A percentile compares a stretch with the other conserved stretches of the same genome.
phyloP scores from a whole-genome alignment of 2,797 vertebrate genomes.

The Coendou prehensilis region DNA sequence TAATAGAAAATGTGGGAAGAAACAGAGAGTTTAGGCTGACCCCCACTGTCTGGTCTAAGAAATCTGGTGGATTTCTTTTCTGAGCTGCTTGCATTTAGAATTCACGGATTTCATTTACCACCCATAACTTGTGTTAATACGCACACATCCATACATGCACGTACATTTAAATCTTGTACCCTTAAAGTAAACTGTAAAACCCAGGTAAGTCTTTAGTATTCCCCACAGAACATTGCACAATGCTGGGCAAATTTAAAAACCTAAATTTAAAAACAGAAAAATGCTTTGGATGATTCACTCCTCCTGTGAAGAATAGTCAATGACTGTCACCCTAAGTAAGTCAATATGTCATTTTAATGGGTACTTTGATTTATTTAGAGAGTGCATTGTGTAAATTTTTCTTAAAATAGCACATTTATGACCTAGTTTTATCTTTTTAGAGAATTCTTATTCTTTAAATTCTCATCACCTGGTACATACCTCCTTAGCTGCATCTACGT shows the following conservation, averaged over 20 bases:
- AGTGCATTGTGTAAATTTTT: neutral
- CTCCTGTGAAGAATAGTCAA: neutral
- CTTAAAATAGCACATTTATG: neutral
- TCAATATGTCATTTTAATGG: neutral
- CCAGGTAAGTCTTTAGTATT: neutral
- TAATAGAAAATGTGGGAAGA: neutral
- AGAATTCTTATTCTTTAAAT: slow-evolving; percentile 35
- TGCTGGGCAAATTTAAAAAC: neutral
- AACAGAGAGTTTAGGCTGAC: neutral
- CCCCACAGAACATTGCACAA: neutral
- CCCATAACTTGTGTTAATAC: neutral
- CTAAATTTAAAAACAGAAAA: neutral
- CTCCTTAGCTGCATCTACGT: neutral
- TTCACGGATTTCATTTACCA: neutral
- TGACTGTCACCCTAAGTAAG: neutral
- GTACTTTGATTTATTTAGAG: neutral
- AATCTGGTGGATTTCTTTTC: neutral
- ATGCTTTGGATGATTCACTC: neutral
- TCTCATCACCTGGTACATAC: neutral
- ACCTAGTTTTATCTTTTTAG: neutral
- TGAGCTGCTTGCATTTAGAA: slow-evolving; percentile 1
- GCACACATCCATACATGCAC: neutral
- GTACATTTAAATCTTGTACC: neutral
- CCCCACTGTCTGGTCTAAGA: neutral
- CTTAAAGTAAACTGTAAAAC: neutral